Evolutionary conservation across 2,888 invertebrate species (phyloP), one percentile per base, ranked within the genome.

Genomic region (Pseudolycoriella hygida): DNA sequence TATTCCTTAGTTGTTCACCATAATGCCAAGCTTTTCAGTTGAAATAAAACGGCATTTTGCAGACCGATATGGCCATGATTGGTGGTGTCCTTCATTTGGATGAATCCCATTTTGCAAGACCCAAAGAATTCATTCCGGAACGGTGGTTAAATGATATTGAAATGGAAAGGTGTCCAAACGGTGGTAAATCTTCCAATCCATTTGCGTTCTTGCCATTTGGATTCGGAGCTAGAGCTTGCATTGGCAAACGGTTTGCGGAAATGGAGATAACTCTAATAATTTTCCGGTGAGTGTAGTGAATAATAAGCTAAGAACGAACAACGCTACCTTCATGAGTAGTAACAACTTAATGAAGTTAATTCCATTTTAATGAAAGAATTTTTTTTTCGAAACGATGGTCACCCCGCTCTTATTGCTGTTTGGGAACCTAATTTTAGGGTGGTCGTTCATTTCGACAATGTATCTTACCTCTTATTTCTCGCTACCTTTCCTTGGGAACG

Each of bases 11-110:
- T n/a, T n/a, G n/a, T n/a, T n/a, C n/a, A n/a, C n/a, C n/a, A n/a
- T n/a, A n/a, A n/a, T n/a, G n/a, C n/a, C n/a, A n/a, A n/a, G n/a
- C n/a, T n/a, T n/a, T n/a, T 38, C 17, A 14, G 3, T 37, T 3
- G n/a, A 5, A 37, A 14, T 37, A 37, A 14, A 12, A 3, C 3
- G 18, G 25, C 3, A 6, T 31, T 17, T 64, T 68, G 18, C 62
- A 83, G 79, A 74, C 81, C 0, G 79, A 82, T 57, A 74, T 86
- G 0, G 68, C 86, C 44, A 77, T 86, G 57, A 81, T 80, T 48
- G 79, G 82, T 51, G 74, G 77, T 55, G 70, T 74, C 14, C 71
- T 78, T 53, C 73, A 77, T 43, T 65, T 71, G 52, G 70, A 71
- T 55, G 77, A 78, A 12, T 62, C 73, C 45, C 73, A 81, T 51